Evolutionary conservation across 2,888 invertebrate genomes (phyloP).

Genomic region (Sinhomidia bicolor): DNA sequence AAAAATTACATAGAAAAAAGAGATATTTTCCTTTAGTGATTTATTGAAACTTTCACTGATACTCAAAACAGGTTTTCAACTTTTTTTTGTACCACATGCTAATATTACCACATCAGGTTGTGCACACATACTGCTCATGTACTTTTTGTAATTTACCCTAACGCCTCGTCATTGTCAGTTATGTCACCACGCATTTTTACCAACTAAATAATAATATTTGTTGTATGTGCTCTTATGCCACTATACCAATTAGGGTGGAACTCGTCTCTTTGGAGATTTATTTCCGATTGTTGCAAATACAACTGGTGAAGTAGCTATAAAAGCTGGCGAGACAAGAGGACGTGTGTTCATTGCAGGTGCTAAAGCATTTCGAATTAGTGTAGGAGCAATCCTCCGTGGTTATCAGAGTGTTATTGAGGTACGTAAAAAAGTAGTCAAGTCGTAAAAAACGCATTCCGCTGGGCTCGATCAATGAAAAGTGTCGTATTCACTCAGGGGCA

Average conservation of each 20-base stretch:
- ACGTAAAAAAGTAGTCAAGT: conserved; percentile 54
- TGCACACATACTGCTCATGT: no score
- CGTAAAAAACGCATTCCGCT: conserved; percentile 1
- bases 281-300: conserved; percentile 69
- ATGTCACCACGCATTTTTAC: background rate
- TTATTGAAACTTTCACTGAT: conserved; percentile 52
- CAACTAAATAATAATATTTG: background rate
- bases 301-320: conserved; percentile 73
- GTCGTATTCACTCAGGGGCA: background rate
- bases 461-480: background rate
- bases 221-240: conserved; percentile 21
- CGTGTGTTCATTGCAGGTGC: conserved; percentile 76
- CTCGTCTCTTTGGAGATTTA: conserved; percentile 72
- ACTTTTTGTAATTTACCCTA: background rate
- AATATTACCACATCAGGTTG: background rate
- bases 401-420: conserved; percentile 79
- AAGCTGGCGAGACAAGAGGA: conserved; percentile 74
- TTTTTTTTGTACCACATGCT: background rate
- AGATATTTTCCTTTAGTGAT: conserved; percentile 18
- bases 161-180: background rate
- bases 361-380: conserved; percentile 79
- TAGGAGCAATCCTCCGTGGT: conserved; percentile 77
- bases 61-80: conserved; percentile 3
- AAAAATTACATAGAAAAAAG: conserved; percentile 4
- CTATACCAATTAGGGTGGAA: conserved; percentile 72